These are phyloP conservation scores for Erebia ligea DNA, from an alignment of 2,888 invertebrate genomes.

Conservation along the genomic window DNA sequence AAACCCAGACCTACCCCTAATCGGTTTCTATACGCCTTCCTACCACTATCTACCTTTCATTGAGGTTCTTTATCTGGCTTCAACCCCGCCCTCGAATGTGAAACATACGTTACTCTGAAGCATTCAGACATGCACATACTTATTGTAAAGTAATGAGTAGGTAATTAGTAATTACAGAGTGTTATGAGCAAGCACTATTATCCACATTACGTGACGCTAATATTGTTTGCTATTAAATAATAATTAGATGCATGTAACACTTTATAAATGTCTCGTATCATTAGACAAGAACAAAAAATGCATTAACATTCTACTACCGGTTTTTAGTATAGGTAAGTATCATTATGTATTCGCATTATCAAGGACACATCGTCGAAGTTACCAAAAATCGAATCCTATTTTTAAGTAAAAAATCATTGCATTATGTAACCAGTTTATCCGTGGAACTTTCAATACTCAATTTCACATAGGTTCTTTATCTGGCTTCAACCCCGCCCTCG, in stretches of 20 bases:
- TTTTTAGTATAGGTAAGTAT: background rate
- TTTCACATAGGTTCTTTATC: too few species aligned
- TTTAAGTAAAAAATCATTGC: too few species aligned
- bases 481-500: background rate
- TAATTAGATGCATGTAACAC: slow-evolving; percentile 30
- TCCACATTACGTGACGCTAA: slow-evolving; percentile 33
- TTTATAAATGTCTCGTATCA: slow-evolving; percentile 31
- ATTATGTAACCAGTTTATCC: too few species aligned
- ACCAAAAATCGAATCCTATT: too few species aligned
- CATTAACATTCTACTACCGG: slow-evolving; percentile 15
- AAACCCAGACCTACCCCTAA: too few species aligned
- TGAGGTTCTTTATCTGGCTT: too few species aligned
- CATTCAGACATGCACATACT: slow-evolving; percentile 26
- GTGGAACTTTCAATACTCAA: too few species aligned
- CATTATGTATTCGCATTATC: background rate
- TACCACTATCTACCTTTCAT: background rate
- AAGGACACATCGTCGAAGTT: background rate
- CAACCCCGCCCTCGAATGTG: slow-evolving; percentile 5
- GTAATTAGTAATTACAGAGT: slow-evolving; percentile 33
- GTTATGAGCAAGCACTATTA: slow-evolving; percentile 35
- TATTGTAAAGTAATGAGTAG: slow-evolving; percentile 30
- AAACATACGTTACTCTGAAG: slow-evolving; percentile 25
- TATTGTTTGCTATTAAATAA: slow-evolving; percentile 35
- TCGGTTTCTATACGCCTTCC: too few species aligned
- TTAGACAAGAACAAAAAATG: slow-evolving; percentile 18